phyloP scores from a whole-genome alignment of 2,888 invertebrate species.

The Plagodis dolabraria region DNA sequence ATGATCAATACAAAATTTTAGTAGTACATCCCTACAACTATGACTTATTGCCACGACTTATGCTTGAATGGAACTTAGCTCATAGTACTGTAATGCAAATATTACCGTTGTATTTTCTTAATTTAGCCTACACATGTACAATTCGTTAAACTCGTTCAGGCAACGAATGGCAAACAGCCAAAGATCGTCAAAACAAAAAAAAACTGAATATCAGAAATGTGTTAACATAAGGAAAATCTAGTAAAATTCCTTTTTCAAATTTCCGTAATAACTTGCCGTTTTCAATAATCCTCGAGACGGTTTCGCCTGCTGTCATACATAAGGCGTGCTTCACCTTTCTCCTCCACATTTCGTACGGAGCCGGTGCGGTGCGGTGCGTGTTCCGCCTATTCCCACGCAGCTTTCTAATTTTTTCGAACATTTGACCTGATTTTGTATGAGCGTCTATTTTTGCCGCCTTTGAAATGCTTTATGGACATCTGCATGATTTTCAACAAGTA shows the following conservation, averaged over 20 bases:
- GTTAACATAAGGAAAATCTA: neutral
- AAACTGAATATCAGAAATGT: too few species aligned
- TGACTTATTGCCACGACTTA: too few species aligned
- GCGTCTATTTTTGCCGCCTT: conserved; percentile 29
- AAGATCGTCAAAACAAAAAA: too few species aligned
- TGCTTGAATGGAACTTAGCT: too few species aligned
- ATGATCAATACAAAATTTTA: too few species aligned
- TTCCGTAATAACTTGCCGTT: conserved; percentile 11
- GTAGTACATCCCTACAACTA: too few species aligned
- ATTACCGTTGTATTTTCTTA: too few species aligned
- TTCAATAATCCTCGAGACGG: conserved; percentile 15
- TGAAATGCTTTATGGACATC: neutral
- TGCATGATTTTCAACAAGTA: too few species aligned
- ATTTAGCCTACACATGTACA: too few species aligned
- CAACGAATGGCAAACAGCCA: too few species aligned
- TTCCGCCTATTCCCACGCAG: conserved; percentile 48
- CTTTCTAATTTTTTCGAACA: conserved; percentile 52
- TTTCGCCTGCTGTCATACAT: conserved; percentile 1
- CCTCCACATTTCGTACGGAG: conserved; percentile 32
- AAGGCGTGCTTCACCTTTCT: conserved; percentile 42
- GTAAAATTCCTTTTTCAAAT: neutral
- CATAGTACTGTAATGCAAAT: too few species aligned
- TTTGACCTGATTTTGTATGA: conserved; percentile 46
- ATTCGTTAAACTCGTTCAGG: too few species aligned
- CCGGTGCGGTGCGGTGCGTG: conserved; percentile 25